Base-by-base conservation (phyloP, 2,888 invertebrate species). In the Ceraclea dissimilis region DNA sequence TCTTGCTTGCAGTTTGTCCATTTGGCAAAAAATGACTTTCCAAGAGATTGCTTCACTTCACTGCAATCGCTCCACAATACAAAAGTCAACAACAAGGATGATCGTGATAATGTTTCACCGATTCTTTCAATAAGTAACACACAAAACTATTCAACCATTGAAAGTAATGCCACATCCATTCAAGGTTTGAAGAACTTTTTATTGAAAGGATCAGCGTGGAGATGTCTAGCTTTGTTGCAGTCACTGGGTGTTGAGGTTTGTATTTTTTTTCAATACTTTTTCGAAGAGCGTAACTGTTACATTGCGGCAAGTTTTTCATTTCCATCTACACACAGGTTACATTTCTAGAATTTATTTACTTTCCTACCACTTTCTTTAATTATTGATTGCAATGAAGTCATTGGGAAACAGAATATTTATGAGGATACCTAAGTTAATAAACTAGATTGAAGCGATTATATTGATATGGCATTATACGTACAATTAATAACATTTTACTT, bases 141-240 rank as follows among this genome's bases (percentile, higher is more conserved):
- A 16, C 17, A 20, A 2, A 21, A 26, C 16, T 20, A n/a, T 49
- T 19, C 49, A 11, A 33, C 17, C 4, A 11, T 20, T 18, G 49
- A 57, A 17, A 57, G 16, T 8, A 53, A 17, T 6, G 39, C 48
- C 4, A 43, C 58, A 6, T 55, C 52, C 6, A 34, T 55, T 18
- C 22, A 56, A 50, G 26, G 56, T 6, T 46, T 60, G 49, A 46
- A 57, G 58, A 76, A 74, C 61, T 81, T 82, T 67, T 66, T 84
- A 60, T 71, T 81, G 31, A 75, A 75, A 1, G 83, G 81, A 22
- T 74, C 80, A 44, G 83, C 83, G 8, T 84, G 84, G 84, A 72
- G 79, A 58, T 79, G 79, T 59, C 71, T 84, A 17, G 76, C 79
- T 51, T 73, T 80, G 53, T 75, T 84, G 18, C 75, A 79, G 52